Base-by-base conservation (phyloP, 2,113 vertebrate genomes). In the Saccopteryx leptura region DNA sequence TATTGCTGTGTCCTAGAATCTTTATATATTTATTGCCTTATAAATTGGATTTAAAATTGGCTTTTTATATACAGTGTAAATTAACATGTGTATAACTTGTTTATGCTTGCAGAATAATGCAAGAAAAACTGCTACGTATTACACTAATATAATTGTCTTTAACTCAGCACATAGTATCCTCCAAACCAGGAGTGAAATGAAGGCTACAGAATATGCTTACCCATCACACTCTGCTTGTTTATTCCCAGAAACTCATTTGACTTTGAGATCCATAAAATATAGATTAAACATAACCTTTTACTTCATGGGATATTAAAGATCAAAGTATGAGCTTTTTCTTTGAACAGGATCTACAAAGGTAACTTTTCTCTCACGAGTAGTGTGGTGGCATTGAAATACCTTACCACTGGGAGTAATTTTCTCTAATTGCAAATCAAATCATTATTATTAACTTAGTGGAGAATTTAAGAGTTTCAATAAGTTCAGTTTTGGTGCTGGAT, bases 21-120 rank as follows among this genome's bases (percentile, higher is more conserved):
- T 98, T 93, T 97, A 96, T 96, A 61, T 97, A 98, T 97, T 97
- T 98, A 98, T 97, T 95, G 96, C 93, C 96, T 97, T 98, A 98
- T 97, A 97, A 97, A 97, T 96, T 97, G 97, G 96, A 97, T 97
- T 97, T 97, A 97, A 97, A 98, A 98, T 98, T 97, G 97, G 90
- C 95, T 97, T 98, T 97, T 98, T 97, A 98, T 98, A 96, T 98
- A 90, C 98, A 97, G 97, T 98, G 97, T 98, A 98, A 98, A 98
- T 98, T 97, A 98, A 98, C 98, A 97, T 95, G 98, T 95, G 90
- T 98, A 97, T 97, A 98, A 98, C 97, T 98, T 97, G 88, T 98
- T 98, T 98, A 91, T 97, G 97, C 94, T 97, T 98, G 96, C 96
- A 97, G 97, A 98, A 97, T 98, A 97, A 96, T 90, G 89, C 61